phyloP scores from a whole-genome alignment of 1,140 invertebrate species.

The Pentalonia nigronervosa region DNA sequence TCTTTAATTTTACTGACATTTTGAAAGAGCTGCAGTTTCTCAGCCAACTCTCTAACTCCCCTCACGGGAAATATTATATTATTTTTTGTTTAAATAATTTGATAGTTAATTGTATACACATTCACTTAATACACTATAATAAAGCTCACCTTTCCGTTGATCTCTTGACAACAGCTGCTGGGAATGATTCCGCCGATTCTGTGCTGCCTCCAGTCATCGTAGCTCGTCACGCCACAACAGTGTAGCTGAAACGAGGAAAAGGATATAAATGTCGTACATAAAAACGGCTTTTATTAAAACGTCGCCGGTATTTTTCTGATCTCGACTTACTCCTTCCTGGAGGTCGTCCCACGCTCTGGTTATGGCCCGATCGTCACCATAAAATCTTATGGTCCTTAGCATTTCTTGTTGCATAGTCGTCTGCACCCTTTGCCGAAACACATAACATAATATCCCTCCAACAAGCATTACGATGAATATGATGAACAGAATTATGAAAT shows the following conservation, averaged over 20 bases:
- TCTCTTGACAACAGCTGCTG: constrained; percentile 79
- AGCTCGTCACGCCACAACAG: constrained; percentile 82
- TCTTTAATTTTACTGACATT: neutral
- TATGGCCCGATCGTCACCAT: constrained; percentile 72
- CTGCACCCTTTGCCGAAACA: constrained; percentile 81
- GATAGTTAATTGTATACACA: neutral
- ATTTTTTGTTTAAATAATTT: neutral
- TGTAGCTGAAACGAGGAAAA: constrained; percentile 70
- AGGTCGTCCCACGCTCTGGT: constrained; percentile 84
- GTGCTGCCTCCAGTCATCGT: constrained; percentile 72
- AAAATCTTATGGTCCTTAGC: constrained; percentile 76
- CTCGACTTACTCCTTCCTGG: constrained; percentile 69
- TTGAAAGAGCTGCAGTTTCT: neutral
- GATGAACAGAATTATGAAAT: constrained; percentile 84
- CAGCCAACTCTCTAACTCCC: fast-evolving
- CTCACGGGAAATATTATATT: neutral
- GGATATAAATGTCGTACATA: neutral
- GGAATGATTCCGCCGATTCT: constrained; percentile 70
- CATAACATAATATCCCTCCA: constrained; percentile 87
- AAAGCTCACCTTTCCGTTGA: constrained; percentile 60
- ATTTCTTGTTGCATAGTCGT: constrained; percentile 79
- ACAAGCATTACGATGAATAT: constrained; percentile 88
- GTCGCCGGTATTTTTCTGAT: neutral
- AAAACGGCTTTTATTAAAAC: constrained; percentile 16
- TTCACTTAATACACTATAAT: neutral